Evolutionary conservation across 2,888 invertebrate species (phyloP), one percentile per base, ranked within the genome.

Genomic region (Nemapogon koenigi): DNA sequence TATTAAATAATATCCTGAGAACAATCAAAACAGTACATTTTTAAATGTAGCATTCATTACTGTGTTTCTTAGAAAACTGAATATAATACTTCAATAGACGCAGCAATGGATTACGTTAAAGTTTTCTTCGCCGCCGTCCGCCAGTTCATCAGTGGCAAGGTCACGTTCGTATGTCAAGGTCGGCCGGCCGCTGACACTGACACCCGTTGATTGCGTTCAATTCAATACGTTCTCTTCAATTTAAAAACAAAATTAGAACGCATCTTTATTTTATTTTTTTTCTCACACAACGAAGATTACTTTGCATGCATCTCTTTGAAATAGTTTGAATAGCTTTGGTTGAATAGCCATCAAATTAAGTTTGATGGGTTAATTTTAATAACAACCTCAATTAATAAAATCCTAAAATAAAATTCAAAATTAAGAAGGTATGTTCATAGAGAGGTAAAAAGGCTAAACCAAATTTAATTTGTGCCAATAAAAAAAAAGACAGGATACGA

Each of bases 101-200:
- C 19, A 35, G 35, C 19, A 13, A 19, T 35, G 22, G 18, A 35
- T 19, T 15, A 13, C 15, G 2, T 7, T 15, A 11, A 15, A 28
- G 13, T 15, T 19, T 3, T 11, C n/a, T 3, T 3, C n/a, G 29
- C 13, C 13, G 7, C 13, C 11, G 14, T 11, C 8, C 11, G 35
- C 10, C 7, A 3, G n/a, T 2, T n/a, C n/a, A 4, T 6, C n/a
- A 13, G 4, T n/a, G 22, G 3, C 18, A 35, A 35, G 35, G 35
- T 16, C 35, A 10, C 13, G 31, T 22, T 19, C 13, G 14, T 11
- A 15, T 35, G 39, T 39, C 39, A 39, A 35, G 39, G 39, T 13
- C 35, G 25, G 17, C 35, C 39, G 39, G 35, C 35, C 39, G 18
- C 16, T 39, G 39, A 29, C 39, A 39, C 35, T 39, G 39, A 35